A percentile compares a stretch with the other conserved stretches of the same genome.
Evolutionary conservation across 2,797 vertebrate species (phyloP).

Genomic region (Sebastes vulpes): DNA sequence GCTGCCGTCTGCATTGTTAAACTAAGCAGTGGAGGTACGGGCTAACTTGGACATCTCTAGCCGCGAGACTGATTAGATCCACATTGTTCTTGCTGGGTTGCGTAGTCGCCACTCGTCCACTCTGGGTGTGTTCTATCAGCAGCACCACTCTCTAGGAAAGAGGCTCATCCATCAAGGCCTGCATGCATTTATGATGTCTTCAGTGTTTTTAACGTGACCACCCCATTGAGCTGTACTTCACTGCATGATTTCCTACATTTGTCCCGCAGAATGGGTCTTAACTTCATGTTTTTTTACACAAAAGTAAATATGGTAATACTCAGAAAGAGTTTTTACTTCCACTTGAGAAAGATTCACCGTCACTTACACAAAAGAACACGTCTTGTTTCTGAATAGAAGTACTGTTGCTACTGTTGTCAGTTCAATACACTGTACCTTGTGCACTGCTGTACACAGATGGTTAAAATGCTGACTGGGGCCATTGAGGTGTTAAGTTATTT

Average conservation of each 20-base stretch:
- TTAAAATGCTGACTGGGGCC: not conserved
- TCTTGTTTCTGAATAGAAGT: not conserved
- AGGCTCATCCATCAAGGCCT: not conserved
- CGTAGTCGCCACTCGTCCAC: not conserved
- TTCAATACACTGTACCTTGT: not conserved
- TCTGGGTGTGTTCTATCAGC: not conserved
- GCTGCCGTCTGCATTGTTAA: conserved; percentile 37
- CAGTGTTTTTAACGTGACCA: not conserved
- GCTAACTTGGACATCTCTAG: conserved; percentile 5
- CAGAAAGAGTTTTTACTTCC: not conserved
- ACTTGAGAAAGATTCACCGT: not conserved
- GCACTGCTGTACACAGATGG: not conserved
- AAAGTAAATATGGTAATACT: not conserved
- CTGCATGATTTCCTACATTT: not conserved
- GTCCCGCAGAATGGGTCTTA: not conserved
- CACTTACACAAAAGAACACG: not conserved
- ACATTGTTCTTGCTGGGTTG: conserved; percentile 36
- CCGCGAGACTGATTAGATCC: conserved; percentile 42
- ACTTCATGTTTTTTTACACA: not conserved
- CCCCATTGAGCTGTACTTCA: not conserved
- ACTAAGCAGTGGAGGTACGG: conserved; percentile 14
- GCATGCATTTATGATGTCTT: not conserved
- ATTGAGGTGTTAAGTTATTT: not conserved
- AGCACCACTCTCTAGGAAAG: not conserved
- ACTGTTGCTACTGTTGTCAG: not conserved